These are phyloP conservation scores for Myotis vivesi DNA, from an alignment of 2,797 vertebrate species.

Conservation along the genomic window DNA sequence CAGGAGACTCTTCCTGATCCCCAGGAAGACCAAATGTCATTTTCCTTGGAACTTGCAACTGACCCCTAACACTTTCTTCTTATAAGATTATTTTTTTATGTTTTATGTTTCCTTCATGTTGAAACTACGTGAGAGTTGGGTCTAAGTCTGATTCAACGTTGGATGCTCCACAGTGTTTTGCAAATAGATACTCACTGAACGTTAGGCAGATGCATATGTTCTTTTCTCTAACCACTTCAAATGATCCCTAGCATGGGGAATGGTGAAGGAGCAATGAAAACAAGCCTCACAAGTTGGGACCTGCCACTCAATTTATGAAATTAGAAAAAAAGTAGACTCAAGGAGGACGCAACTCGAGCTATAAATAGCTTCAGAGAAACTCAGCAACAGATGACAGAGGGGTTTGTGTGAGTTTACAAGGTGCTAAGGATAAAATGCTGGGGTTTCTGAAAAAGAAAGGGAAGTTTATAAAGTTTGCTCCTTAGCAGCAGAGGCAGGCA, in stretches of 20 bases:
- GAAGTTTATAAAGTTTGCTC: neutral
- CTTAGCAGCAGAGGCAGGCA: neutral
- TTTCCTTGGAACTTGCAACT: neutral
- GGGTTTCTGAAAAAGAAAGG: neutral
- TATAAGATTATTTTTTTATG: neutral
- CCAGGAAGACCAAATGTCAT: neutral
- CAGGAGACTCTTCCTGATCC: neutral
- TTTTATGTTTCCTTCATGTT: neutral
- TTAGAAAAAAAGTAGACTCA: neutral
- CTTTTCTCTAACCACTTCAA: neutral
- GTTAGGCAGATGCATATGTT: neutral
- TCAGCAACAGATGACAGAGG: neutral
- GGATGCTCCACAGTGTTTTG: neutral
- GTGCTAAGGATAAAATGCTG: neutral
- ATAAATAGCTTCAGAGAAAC: slow-evolving; percentile 14
- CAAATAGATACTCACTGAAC: neutral
- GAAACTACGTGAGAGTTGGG: neutral
- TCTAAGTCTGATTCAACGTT: neutral
- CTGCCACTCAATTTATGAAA: slow-evolving; percentile 20
- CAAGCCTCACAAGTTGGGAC: neutral
- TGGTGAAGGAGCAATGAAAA: neutral
- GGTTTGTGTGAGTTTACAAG: neutral
- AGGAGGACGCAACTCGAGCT: neutral
- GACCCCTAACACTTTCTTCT: neutral
- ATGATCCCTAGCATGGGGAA: neutral